Evolutionary conservation across 2,888 invertebrate species (phyloP), one percentile per base, ranked within the genome.

Genomic region (Pasiphila rectangulata): DNA sequence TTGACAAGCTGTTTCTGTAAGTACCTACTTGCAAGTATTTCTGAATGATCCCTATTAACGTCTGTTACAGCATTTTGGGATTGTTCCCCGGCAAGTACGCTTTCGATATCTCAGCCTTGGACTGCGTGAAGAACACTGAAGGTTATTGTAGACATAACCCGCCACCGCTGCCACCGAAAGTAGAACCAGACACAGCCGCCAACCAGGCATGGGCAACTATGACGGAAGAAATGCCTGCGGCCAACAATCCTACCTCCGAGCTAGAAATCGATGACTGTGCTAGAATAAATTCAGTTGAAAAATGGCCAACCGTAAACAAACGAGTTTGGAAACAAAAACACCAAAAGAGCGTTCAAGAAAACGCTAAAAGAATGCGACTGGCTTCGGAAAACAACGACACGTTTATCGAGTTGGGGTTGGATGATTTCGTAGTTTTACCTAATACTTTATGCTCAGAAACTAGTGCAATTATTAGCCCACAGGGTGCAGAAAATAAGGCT

Each of bases 41-140:
- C n/a, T n/a, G n/a, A 7, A 30, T 4, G 15, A 3, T 16, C 3
- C 7, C 12, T 29, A 4, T 36, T 6, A 10, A 6, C 13, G 40
- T 13, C 42, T 51, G 36, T 69, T 77, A 37, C 68, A 88, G 87
- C 45, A 68, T 86, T 61, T 74, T 88, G 51, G 86, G 79, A 5
- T 71, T 87, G 64, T 75, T 64, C 38, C 77, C 87, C 16, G 87
- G 87, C 9, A 77, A 81, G 53, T 86, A 88, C 59, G 75, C 77
- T 46, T 57, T 88, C 0, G 78, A 85, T 47, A 71, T 83, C 39
- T 79, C 82, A 16, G 84, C 83, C 0, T 64, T 88, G 16, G 74
- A 68, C 45, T 88, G 87, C 53, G 72, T 79, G 1, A 85, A 83
- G 62, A 79, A 84, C 52, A 72, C 73, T 52, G 76, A 83, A 44